phyloP scores from a whole-genome alignment of 2,113 vertebrate species.

The Hippopotamus amphibius region DNA sequence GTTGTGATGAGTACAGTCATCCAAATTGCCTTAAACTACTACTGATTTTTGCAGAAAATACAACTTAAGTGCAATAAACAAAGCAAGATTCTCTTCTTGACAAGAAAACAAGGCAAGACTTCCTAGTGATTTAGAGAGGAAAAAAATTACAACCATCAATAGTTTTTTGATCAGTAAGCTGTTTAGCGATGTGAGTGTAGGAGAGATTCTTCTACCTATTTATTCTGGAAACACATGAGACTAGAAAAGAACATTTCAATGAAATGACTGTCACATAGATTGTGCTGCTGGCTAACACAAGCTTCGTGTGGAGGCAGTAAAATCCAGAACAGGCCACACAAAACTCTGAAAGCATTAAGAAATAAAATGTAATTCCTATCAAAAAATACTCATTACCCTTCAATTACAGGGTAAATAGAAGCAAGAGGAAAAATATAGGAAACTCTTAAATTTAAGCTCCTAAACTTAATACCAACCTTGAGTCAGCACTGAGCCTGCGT shows the following conservation, averaged over 20 bases:
- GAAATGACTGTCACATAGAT: conserved; percentile 2
- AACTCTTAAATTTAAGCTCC: not conserved
- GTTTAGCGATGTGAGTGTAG: conserved; percentile 38
- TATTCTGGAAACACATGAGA: conserved; percentile 39
- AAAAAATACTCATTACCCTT: not conserved
- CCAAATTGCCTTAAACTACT: conserved; percentile 54
- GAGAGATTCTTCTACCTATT: conserved; percentile 36
- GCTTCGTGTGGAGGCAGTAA: not conserved
- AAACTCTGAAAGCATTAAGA: not conserved
- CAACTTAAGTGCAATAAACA: conserved; percentile 19
- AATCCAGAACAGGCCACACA: not conserved
- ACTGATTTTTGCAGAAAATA: conserved; percentile 54
- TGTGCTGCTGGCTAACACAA: not conserved
- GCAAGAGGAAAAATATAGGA: not conserved
- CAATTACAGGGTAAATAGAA: not conserved
- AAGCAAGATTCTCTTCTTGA: too few species aligned
- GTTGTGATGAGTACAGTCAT: conserved; percentile 36
- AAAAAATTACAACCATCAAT: not conserved
- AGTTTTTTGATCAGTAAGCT: conserved; percentile 58
- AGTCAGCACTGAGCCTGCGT: not conserved
- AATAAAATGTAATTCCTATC: not conserved
- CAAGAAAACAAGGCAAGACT: conserved; percentile 55
- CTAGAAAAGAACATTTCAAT: not conserved
- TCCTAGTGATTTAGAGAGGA: conserved; percentile 49
- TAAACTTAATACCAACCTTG: not conserved